Conservation (phyloP, 2,113 vertebrate genomes). For the Alces alces region DNA sequence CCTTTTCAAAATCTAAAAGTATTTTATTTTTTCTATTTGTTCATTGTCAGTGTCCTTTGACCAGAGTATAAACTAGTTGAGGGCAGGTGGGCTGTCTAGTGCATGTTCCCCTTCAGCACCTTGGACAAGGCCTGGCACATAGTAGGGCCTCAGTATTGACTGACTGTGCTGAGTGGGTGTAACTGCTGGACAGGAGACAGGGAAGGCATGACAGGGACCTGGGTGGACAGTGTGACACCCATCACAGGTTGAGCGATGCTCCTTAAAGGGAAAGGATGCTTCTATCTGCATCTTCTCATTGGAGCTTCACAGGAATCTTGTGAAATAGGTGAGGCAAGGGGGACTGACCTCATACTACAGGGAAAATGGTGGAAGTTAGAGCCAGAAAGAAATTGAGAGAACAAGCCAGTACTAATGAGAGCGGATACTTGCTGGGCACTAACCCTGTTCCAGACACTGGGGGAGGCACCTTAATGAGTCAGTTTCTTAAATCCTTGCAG, state of each 20-base stretch:
- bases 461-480: not conserved
- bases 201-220: not conserved
- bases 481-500: not conserved
- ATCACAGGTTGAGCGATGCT: not conserved
- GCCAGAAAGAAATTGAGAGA: not conserved
- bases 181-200: not conserved
- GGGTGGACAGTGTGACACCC: not conserved
- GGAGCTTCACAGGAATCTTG: not conserved
- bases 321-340: not conserved
- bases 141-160: not conserved
- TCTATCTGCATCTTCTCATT: not conserved
- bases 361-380: not conserved
- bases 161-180: not conserved
- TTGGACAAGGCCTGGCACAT: not conserved
- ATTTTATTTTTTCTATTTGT: not conserved
- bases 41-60: not conserved
- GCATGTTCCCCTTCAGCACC: not conserved
- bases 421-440: not conserved
- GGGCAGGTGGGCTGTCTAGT: not conserved
- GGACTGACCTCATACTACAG: not conserved
- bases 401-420: not conserved
- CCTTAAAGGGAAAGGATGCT: not conserved
- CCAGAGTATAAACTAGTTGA: not conserved
- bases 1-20: not conserved
- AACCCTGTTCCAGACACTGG: too few relatives aligned